Base-by-base conservation (phyloP, 2,888 invertebrate species). In the Chrysomela aeneicollis region DNA sequence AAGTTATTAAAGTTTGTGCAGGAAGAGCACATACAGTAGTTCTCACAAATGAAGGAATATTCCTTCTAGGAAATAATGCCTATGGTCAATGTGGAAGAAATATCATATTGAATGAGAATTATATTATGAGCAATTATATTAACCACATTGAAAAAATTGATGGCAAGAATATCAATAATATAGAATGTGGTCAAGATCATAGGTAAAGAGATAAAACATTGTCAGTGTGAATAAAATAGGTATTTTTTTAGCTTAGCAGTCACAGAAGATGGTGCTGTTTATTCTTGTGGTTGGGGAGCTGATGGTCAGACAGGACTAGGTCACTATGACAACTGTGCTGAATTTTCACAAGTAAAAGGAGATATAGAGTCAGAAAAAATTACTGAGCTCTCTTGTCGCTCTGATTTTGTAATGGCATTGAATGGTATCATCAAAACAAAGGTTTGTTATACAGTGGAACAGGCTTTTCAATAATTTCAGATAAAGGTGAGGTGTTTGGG, bases 271-370 rank as follows among this genome's bases (percentile, higher is more conserved):
- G 97, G 98, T 0, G 86, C 88, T 73, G 92, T 98, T 2, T 96
- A 88, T 78, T 87, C 92, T 0, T 97, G 95, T 82, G 98, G 98
- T 0, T 94, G 95, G 91, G 94, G 97, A 30, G 92, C 95, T 0
- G 97, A 98, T 82, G 98, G 98, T 0, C 98, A 98, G 84, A 95
- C 95, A 0, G 97, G 94, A 0, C 84, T 91, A 9, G 93, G 92
- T 0, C 87, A 87, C 73, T 93, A 86, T 76, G 82, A 87, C 19
- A 88, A 88, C 61, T 86, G 86, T 58, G 85, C 86, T 1, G 77
- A 82, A 68, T 90, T 91, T 1, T 85, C 85, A 0, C 79, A 84
- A 46, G 88, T 93, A 0, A 86, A 88, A 67, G 98, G 97, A 0
- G 97, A 97, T 77, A 88, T 97, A 59, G 87, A 89, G 55, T 87